These are phyloP conservation scores for Plotosus lineatus DNA, from an alignment of 2,113 vertebrate species.

Conservation along the genomic window DNA sequence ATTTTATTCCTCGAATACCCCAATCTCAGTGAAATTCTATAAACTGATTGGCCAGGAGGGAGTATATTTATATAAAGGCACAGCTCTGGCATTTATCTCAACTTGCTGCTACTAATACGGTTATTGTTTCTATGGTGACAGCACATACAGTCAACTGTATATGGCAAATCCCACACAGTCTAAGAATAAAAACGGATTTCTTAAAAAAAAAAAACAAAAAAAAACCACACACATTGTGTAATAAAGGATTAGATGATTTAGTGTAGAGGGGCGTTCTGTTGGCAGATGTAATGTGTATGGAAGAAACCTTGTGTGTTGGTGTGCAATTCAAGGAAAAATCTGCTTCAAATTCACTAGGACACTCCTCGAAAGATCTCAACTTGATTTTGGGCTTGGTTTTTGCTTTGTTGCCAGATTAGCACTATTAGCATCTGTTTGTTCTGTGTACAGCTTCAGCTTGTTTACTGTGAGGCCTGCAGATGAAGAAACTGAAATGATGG, in stretches of 20 bases:
- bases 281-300: background rate
- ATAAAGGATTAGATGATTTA: background rate
- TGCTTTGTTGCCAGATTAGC: background rate
- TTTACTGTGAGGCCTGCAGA: background rate
- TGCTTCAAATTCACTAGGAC: too few species aligned
- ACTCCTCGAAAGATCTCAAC: too few species aligned
- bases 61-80: background rate
- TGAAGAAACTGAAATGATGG: background rate
- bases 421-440: background rate
- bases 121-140: background rate
- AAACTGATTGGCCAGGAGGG: background rate
- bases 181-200: background rate
- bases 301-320: too few species aligned
- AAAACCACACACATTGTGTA: background rate
- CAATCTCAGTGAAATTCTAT: background rate
- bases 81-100: background rate
- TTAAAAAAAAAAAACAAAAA: too few species aligned
- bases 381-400: background rate
- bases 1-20: too few species aligned
- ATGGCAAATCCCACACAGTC: background rate
- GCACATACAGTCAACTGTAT: background rate
- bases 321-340: too few species aligned
- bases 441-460: background rate
- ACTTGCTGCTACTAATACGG: background rate
- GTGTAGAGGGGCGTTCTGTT: background rate